Evolutionary conservation across 1,140 invertebrate species (phyloP).

Genomic region (Holcopasites calliopsidis): DNA sequence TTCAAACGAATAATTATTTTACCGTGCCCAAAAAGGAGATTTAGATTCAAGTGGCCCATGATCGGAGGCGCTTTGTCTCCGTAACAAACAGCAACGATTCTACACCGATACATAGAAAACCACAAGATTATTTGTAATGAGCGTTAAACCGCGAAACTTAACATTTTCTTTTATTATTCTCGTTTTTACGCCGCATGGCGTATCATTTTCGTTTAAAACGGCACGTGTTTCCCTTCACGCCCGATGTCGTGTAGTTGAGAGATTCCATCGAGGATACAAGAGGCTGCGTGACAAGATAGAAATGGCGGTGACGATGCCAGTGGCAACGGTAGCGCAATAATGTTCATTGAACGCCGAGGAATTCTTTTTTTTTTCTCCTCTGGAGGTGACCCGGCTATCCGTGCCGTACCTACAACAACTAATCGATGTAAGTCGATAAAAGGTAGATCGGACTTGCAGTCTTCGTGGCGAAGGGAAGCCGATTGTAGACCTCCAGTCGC

Average conservation of each 20-base stretch:
- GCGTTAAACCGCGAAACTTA: too few species aligned
- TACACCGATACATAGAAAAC: too few species aligned
- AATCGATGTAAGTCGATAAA: slow-evolving; percentile 70
- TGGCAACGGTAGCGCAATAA: background rate
- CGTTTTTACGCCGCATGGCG: too few species aligned
- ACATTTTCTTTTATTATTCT: too few species aligned
- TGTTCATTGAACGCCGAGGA: background rate
- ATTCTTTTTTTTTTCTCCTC: slow-evolving; percentile 1
- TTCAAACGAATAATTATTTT: too few species aligned
- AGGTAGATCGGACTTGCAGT: slow-evolving; percentile 67
- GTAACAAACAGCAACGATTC: too few species aligned
- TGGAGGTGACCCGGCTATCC: slow-evolving; percentile 15
- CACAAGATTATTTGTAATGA: too few species aligned
- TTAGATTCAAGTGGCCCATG: too few species aligned
- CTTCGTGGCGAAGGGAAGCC: slow-evolving; percentile 36
- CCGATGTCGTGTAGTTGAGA: background rate
- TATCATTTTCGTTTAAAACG: too few species aligned
- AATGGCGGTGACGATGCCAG: background rate
- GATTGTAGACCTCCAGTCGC: slow-evolving; percentile 67
- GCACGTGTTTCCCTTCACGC: background rate
- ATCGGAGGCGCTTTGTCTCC: too few species aligned
- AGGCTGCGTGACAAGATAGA: background rate
- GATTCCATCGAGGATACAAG: background rate
- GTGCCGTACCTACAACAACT: slow-evolving; percentile 14
- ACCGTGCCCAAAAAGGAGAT: too few species aligned